Base-by-base conservation (phyloP, 2,888 invertebrate species). In the Ptilodon capucinus region DNA sequence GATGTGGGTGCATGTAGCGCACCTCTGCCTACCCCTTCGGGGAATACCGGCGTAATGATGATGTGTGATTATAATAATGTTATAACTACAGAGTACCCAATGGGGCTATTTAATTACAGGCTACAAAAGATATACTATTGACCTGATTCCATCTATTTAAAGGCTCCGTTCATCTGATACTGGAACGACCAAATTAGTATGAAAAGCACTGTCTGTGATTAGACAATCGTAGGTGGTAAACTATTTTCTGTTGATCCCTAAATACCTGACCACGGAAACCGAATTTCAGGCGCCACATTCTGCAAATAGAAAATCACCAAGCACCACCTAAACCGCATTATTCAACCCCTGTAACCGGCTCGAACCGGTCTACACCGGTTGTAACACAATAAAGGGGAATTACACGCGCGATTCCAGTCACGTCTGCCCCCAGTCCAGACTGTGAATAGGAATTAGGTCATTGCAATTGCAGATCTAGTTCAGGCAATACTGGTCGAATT, bases 311-410 rank as follows among this genome's bases (percentile, higher is more conserved):
- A 56, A 67, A 67, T 59, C 64, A 50, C 48, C 43, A 42, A n/a
- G n/a, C 40, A 17, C 2, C 3, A 1, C 35, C 17, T 45, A 57
- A 60, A 54, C 64, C 58, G 60, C 58, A 64, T 57, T 67, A 41
- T 30, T n/a, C 57, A 42, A 44, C 59, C 56, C 62, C 54, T 70
- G 47, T 51, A 67, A 63, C 64, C 54, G 62, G 52, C 51, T 53
- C 25, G 38, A 35, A 44, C 48, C 39, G 38, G 16, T 13, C 19
- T 19, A 16, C 23, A 64, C 68, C 65, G 61, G 71, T 63, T 68
- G 72, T 76, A 79, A 80, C 71, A 75, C 71, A 73, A 81, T 81
- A 78, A 79, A 78, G 66, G 71, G 68, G 74, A 72, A 78, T 64
- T 67, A 68, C 62, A 56, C 63, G 64, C 63, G 46, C 62, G 42